These are phyloP conservation scores for Catagonus wagneri DNA, from an alignment of 2,113 vertebrate species.

Conservation along the genomic window DNA sequence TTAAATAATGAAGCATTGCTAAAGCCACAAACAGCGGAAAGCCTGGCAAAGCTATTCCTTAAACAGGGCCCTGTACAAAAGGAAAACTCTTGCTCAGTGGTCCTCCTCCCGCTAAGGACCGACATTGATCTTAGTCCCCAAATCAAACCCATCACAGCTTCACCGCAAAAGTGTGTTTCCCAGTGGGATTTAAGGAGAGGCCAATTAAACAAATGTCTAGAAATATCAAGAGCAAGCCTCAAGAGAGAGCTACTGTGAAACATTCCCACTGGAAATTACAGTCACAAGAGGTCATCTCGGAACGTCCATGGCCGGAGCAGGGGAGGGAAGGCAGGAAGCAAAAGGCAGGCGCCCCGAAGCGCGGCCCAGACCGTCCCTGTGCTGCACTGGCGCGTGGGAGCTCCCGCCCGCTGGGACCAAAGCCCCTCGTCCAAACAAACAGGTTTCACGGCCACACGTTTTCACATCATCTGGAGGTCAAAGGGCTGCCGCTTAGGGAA, in stretches of 20 bases:
- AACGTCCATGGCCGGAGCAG: slow-evolving; percentile 51
- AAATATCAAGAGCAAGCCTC: slow-evolving; percentile 78
- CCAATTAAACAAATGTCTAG: slow-evolving; percentile 86
- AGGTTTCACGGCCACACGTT: neutral
- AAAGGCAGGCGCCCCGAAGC: neutral
- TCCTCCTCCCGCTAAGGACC: slow-evolving; percentile 59
- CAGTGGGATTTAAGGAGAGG: slow-evolving; percentile 74
- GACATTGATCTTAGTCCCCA: slow-evolving; percentile 81
- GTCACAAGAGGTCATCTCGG: slow-evolving; percentile 83
- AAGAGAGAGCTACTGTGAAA: slow-evolving; percentile 82
- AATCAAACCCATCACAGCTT: slow-evolving; percentile 84
- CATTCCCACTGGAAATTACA: slow-evolving; percentile 80
- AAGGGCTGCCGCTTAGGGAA: slow-evolving; percentile 2
- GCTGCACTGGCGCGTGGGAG: accelerated
- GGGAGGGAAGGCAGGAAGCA: neutral
- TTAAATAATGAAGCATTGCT: slow-evolving; percentile 65
- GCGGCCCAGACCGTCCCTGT: accelerated
- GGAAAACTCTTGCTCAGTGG: neutral
- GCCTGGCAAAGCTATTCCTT: slow-evolving; percentile 50
- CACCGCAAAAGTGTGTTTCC: slow-evolving; percentile 83
- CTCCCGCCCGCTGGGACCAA: neutral
- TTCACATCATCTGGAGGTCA: neutral
- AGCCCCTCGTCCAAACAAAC: neutral
- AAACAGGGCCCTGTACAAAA: neutral
- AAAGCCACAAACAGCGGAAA: slow-evolving; percentile 70